Conservation (phyloP, 2,797 vertebrate genomes). For the Pempheris klunzingeri region DNA sequence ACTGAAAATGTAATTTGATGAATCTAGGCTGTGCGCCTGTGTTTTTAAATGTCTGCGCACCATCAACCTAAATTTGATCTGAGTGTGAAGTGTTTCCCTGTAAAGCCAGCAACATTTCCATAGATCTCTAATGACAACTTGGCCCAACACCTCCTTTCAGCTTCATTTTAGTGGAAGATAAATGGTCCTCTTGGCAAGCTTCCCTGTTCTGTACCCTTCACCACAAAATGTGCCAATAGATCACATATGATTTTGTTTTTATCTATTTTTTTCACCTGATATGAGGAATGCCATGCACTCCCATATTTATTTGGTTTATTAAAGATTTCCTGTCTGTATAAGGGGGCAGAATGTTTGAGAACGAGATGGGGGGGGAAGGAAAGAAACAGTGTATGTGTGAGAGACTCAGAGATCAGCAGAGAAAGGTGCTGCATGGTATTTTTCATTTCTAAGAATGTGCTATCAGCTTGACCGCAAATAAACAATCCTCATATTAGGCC, state of each 20-base stretch:
- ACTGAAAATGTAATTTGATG: constrained; percentile 24
- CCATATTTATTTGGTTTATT: constrained; percentile 49
- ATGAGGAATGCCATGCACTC: constrained; percentile 57
- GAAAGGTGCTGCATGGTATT: constrained; percentile 37
- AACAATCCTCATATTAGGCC: constrained; percentile 59
- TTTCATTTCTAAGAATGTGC: constrained; percentile 55
- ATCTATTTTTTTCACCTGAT: constrained; percentile 19
- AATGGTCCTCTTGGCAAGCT: constrained; percentile 13
- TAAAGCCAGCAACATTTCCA: constrained; percentile 19
- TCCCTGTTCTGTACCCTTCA: constrained; percentile 23
- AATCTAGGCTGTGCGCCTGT: constrained; percentile 21
- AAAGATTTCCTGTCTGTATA: constrained; percentile 34
- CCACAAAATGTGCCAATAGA: constrained; percentile 66
- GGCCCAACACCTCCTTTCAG: neutral
- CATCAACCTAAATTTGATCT: constrained; percentile 30
- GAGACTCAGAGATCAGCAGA: constrained; percentile 22
- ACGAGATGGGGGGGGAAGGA: neutral
- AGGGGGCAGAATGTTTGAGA: constrained; percentile 17
- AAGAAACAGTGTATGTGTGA: neutral
- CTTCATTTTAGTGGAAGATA: constrained; percentile 2
- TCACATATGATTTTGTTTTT: constrained; percentile 11
- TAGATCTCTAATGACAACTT: constrained; percentile 53
- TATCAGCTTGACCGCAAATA: constrained; percentile 50
- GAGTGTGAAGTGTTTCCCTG: constrained; percentile 12
- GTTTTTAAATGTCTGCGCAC: constrained; percentile 53